Evolutionary conservation across 2,797 vertebrate species (phyloP).

Genomic region (Danio tinwini): DNA sequence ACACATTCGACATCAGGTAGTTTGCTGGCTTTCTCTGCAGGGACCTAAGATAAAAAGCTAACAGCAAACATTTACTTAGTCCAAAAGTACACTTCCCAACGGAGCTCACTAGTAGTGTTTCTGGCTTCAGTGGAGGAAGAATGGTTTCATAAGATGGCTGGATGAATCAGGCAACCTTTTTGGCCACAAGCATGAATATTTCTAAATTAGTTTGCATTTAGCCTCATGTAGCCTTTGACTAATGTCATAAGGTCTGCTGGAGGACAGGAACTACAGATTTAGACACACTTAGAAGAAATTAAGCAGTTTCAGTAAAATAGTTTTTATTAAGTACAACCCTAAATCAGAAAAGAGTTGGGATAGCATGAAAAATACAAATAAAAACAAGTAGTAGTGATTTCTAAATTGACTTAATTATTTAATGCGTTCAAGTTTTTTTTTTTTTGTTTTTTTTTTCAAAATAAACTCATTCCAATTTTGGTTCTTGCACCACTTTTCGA

Average conservation of each 20-base stretch:
- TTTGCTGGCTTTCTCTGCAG: slow-evolving; percentile 32
- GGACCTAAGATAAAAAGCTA: slow-evolving; percentile 1
- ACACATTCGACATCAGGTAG: slow-evolving; percentile 38
- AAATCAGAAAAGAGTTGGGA: no score
- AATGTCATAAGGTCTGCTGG: background rate
- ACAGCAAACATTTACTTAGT: slow-evolving; percentile 37
- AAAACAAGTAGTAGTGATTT: no score
- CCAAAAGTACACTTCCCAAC: slow-evolving; percentile 17
- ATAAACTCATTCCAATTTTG: no score
- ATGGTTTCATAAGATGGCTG: background rate
- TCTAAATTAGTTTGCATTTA: slow-evolving; percentile 5
- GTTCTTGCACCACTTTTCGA: no score
- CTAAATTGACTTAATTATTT: no score
- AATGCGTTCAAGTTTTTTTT: no score
- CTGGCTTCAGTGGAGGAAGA: background rate
- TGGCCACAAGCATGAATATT: background rate
- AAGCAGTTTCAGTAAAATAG: no score
- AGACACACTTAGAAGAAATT: no score
- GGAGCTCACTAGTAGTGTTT: slow-evolving; percentile 5
- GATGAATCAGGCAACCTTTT: slow-evolving; percentile 6
- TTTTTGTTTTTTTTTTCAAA: no score
- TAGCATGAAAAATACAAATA: no score
- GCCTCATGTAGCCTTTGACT: background rate
- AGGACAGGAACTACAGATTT: no score
- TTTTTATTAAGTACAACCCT: no score